Base-by-base conservation (phyloP, 2,113 vertebrate species). In the Turnix velox region DNA sequence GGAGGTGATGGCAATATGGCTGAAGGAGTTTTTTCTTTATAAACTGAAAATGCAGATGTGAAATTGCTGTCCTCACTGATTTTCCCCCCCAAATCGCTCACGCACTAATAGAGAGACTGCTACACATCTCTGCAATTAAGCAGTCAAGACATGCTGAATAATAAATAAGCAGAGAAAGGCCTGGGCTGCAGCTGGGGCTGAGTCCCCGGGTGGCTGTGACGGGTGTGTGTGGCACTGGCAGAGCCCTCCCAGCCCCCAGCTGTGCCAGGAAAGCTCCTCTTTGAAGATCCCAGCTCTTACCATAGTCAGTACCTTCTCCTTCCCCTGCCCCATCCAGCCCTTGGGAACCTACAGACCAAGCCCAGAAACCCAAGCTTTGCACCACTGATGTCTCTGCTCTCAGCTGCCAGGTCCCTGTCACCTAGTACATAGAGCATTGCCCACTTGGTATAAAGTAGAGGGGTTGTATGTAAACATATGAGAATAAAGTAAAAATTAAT, bases 111-210 rank as follows among this genome's bases (percentile, higher is more conserved):
- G 85, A 90, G 85, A 90, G 75, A 4, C 80, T 31, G 76, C 86
- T 81, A 24, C 79, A 45, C 86, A 40, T 87, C 76, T 62, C 88
- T 46, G 52, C 95, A 84, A 84, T 90, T 87, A 90, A 84, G 94
- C 76, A 84, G 90, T 63, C 86, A 74, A 78, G 88, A 65, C 4
- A 22, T 59, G 61, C 58, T 94, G 92, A 93, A 93, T 93, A 88
- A 87, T 83, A 51, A 91, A 90, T 40, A 85, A 91, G 74, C 46
- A 0, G 9, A 48, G 81, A 46, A 93, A 48, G 85, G 79, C 72
- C 74, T 45, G 3, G 18, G 84, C 77, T 73, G 85, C 85, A 85
- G 79, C 87, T 79, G 93, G 82, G 85, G 30, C 71, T 4, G 4
- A 12, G 51, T 61, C 39, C 93, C 75, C 6, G 0, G 48, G 23